These are phyloP conservation scores for Drosophila quinaria DNA, from an alignment of 2,888 invertebrate genomes.

Conservation along the genomic window DNA sequence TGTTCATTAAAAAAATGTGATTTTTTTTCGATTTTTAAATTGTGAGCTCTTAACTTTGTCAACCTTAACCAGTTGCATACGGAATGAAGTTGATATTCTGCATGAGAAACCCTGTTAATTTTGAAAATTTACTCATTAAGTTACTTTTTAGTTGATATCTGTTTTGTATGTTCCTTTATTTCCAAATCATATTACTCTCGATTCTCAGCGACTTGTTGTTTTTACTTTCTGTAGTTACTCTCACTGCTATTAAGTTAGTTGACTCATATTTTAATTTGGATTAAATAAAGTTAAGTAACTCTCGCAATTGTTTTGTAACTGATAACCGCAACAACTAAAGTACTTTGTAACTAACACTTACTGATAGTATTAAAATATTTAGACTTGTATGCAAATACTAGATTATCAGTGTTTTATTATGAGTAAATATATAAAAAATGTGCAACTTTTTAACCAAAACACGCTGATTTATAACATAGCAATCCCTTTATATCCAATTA, in stretches of 20 bases:
- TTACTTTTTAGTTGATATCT: no score
- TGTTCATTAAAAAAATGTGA: no score
- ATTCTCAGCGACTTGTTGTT: background rate
- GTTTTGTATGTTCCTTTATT: no score
- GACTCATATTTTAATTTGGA: no score
- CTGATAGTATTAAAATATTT: background rate
- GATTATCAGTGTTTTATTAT: constrained; percentile 2
- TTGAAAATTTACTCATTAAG: no score
- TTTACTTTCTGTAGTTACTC: background rate
- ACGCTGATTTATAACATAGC: constrained; percentile 28
- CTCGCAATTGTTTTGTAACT: background rate
- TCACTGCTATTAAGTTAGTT: background rate
- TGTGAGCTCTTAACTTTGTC: no score
- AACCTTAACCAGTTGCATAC: no score
- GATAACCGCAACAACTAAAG: background rate
- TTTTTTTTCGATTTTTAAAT: no score
- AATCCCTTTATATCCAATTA: constrained; percentile 47
- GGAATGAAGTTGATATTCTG: no score
- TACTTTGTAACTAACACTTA: background rate
- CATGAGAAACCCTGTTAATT: no score
- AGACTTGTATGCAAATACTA: constrained; percentile 1
- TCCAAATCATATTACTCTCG: no score
- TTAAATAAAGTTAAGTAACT: background rate
- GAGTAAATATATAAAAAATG: background rate
- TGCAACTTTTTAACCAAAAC: constrained; percentile 10